Conservation (phyloP, 1,140 invertebrate species). For the Ostrea edulis region DNA sequence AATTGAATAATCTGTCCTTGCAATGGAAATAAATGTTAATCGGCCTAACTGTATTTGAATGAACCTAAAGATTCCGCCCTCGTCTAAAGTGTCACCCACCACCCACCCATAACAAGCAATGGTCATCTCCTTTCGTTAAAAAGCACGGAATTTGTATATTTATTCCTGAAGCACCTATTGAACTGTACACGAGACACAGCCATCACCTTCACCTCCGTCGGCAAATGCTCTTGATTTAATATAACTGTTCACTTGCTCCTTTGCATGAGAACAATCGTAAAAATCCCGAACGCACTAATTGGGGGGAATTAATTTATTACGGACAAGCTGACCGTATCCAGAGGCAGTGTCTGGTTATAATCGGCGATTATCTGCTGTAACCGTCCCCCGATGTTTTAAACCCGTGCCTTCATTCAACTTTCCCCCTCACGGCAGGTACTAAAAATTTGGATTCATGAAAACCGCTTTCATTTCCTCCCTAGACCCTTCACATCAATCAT, state of each 20-base stretch:
- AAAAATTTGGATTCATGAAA: neutral
- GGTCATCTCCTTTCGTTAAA: too few species aligned
- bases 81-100: too few species aligned
- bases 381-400: neutral
- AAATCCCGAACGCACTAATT: neutral
- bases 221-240: neutral
- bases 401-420: neutral
- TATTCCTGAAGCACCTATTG: too few species aligned
- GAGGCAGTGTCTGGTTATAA: neutral
- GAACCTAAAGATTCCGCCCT: too few species aligned
- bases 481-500: neutral
- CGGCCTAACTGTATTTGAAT: too few species aligned
- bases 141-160: too few species aligned
- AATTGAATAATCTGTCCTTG: too few species aligned
- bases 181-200: neutral
- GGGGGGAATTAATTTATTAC: neutral
- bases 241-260: neutral
- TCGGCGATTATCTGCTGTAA: slow-evolving; percentile 10
- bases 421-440: neutral
- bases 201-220: neutral
- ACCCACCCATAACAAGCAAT: too few species aligned
- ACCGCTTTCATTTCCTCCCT: neutral
- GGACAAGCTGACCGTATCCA: neutral
- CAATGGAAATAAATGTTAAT: too few species aligned
- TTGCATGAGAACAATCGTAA: neutral